These are phyloP conservation scores for Enteromius unitaeniatus DNA, from an alignment of 2,797 vertebrate genomes.

Conservation along the genomic window DNA sequence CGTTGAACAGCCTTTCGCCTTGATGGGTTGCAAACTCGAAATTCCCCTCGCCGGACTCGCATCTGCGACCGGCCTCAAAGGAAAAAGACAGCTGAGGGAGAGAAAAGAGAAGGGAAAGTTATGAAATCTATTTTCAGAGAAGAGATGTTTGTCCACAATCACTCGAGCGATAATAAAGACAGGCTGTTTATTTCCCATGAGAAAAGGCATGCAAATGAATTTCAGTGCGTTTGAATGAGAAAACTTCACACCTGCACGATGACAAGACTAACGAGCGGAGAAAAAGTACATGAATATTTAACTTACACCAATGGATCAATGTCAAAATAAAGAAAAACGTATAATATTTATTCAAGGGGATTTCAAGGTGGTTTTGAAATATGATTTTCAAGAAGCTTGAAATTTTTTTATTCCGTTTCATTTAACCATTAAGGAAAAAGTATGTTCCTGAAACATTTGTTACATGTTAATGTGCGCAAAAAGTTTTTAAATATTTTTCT, in stretches of 20 bases:
- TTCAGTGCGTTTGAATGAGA: background rate
- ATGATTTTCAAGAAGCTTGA: background rate
- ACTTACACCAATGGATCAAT: background rate
- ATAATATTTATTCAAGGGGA: background rate
- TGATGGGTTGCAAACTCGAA: slow-evolving; percentile 82
- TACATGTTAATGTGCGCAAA: background rate
- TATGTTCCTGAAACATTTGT: background rate
- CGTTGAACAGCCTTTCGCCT: slow-evolving; percentile 77
- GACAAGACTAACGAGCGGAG: background rate
- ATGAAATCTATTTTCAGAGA: slow-evolving; percentile 33
- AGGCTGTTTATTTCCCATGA: slow-evolving; percentile 13
- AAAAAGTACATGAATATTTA: background rate
- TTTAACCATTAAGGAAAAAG: background rate
- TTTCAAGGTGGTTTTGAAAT: background rate
- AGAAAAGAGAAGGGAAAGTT: slow-evolving; percentile 45
- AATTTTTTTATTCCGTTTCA: background rate
- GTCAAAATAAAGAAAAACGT: background rate
- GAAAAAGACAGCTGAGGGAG: slow-evolving; percentile 78
- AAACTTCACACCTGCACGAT: slow-evolving; percentile 8
- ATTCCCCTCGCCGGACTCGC: slow-evolving; percentile 80
- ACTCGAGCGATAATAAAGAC: slow-evolving; percentile 14
- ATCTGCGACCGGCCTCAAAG: slow-evolving; percentile 84
- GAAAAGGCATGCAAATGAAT: slow-evolving; percentile 42
- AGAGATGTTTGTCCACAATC: slow-evolving; percentile 31
- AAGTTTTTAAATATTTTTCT: background rate